Evolutionary conservation across 2,888 invertebrate species (phyloP), one percentile per base, ranked within the genome.

Genomic region (Charanyca ferruginea): DNA sequence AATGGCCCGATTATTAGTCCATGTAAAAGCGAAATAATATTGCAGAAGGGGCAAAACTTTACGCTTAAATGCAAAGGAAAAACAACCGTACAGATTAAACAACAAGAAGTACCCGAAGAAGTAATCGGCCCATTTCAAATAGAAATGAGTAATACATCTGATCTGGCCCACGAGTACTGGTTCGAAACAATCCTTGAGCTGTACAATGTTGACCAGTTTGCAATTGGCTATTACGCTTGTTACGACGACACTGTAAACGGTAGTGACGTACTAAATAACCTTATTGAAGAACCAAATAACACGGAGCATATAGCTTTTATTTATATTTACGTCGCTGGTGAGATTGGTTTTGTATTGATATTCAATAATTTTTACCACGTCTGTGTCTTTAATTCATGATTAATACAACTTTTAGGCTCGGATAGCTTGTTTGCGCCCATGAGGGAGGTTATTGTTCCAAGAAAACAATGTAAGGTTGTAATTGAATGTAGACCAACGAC

Each of bases 141-240:
- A 32, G 38, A 59, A 58, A 51, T 66, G 78, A 81, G 16, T 73
- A 67, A 63, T 63, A 58, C 41, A 52, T 48, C 38, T 32, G 55
- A 45, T 44, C 63, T 85, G 41, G 88, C 89, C 41, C 79, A 79
- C 32, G 85, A 86, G 45, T 90, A 90, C 75, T 84, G 89, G 63
- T 96, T 91, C 83, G 94, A 96, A 75, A 89, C 93, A 51, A 88
- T 89, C 59, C 87, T 97, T 38, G 89, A 94, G 45, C 78, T 97
- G 28, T 84, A 80, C 51, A 89, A 95, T 55, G 94, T 96, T 3
- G 90, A 93, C 49, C 91, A 90, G 18, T 89, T 89, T 22, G 89
- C 96, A 58, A 96, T 96, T 61, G 96, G 96, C 52, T 96, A 94
- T 84, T 96, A 96, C 78, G 96, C 95, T 71, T 97, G 96, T 83